A percentile compares a stretch with the other conserved stretches of the same genome.
These are phyloP conservation scores for Asbolus verrucosus DNA, from an alignment of 1,140 invertebrate genomes.

Conservation along the genomic window DNA sequence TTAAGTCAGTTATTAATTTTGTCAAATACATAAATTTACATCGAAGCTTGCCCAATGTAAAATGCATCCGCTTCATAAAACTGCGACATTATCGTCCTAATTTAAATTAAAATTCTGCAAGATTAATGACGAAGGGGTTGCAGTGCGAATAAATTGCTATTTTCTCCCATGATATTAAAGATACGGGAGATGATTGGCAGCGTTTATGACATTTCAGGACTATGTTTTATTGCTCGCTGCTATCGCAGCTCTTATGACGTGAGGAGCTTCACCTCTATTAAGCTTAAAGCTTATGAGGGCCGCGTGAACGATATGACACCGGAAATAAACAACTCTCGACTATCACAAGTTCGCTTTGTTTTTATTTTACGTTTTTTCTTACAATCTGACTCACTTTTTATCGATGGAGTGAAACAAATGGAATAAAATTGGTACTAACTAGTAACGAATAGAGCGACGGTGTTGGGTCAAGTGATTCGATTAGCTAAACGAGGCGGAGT, in stretches of 20 bases:
- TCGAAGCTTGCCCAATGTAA: neutral
- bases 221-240: constrained; percentile 11
- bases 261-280: constrained; percentile 23
- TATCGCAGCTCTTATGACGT: constrained; percentile 30
- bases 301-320: constrained; percentile 24
- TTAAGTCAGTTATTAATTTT: constrained; percentile 34
- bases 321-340: constrained; percentile 11
- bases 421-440: constrained; percentile 28
- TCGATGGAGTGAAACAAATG: constrained; percentile 4
- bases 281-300: constrained; percentile 25
- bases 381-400: neutral
- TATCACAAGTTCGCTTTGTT: constrained; percentile 15
- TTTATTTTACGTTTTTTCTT: no score
- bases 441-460: constrained; percentile 6
- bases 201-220: constrained; percentile 22
- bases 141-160: neutral
- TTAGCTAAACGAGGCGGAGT: constrained; percentile 31
- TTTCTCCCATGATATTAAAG: neutral
- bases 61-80: neutral
- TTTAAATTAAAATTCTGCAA: neutral
- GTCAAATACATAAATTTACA: constrained; percentile 31
- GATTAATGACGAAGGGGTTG: constrained; percentile 7
- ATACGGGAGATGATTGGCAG: constrained; percentile 36
- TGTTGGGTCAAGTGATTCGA: constrained; percentile 32
- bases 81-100: no score